A percentile compares a stretch with the other conserved stretches of the same genome.
phyloP scores from a whole-genome alignment of 2,888 invertebrate species.

The Julus scandinavius region DNA sequence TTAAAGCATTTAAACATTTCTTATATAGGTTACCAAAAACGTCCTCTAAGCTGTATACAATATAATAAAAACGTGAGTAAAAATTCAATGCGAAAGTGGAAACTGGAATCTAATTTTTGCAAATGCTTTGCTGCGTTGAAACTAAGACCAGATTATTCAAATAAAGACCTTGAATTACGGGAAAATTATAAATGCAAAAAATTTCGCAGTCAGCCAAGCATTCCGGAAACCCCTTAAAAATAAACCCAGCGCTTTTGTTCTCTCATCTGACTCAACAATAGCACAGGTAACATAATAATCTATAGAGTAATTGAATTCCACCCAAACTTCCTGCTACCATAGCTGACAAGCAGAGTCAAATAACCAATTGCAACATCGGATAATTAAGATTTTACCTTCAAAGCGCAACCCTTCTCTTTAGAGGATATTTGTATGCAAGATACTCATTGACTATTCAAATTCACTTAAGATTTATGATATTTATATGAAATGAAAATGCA shows the following conservation, averaged over 20 bases:
- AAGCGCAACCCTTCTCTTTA: neutral
- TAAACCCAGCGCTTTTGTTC: neutral
- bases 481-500: no score
- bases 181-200: neutral
- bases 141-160: neutral
- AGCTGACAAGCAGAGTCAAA: neutral
- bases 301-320: neutral
- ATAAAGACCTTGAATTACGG: neutral
- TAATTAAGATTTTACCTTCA: constrained; percentile 11
- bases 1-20: neutral
- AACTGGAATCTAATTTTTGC: neutral
- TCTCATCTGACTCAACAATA: constrained; percentile 5
- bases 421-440: neutral
- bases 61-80: neutral
- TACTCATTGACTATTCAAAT: neutral
- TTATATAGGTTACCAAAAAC: neutral
- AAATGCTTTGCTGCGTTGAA: neutral
- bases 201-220: constrained; percentile 3
- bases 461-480: no score
- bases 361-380: neutral
- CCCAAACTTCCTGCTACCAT: neutral
- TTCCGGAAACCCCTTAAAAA: constrained; percentile 11
- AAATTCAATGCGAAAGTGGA: neutral
- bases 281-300: neutral
- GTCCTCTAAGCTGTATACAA: neutral